Base-by-base conservation (phyloP, 2,113 vertebrate species). In the Pelecanus crispus region DNA sequence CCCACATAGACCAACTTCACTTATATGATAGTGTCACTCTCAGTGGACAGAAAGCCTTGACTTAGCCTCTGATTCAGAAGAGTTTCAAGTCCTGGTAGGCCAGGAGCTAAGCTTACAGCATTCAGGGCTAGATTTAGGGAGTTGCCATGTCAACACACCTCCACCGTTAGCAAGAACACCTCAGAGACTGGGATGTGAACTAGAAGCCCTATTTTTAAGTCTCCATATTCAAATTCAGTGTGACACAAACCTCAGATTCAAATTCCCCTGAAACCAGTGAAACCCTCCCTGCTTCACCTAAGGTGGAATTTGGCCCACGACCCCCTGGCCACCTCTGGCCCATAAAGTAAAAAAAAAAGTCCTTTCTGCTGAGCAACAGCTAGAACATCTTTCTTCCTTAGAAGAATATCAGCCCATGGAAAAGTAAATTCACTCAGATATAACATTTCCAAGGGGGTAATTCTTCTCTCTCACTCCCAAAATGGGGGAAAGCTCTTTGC, bases 91-190 rank as follows among this genome's bases (percentile, higher is more conserved):
- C 85, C 91, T 90, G 63, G 89, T 91, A 94, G 87, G 49, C 89
- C 97, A 96, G 87, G 50, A 95, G 75, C 78, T 86, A 55, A 90
- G 91, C 92, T 95, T 91, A 86, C 74, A 94, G 59, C 63, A 83
- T 90, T 81, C 89, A 90, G 81, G 92, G 89, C 91, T 94, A 92
- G 91, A 96, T 94, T 95, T 97, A 95, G 92, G 94, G 70, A 96
- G 96, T 96, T 96, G 95, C 92, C 94, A 97, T 96, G 95, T 97
- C 96, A 97, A 95, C 95, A 95, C 94, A 96, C 94, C 94, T 94
- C 94, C 95, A 96, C 66, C 49, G 68, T 87, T 94, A 94, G 61
- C 95, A 95, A 45, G 95, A 96, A 94, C 95, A 96, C 95, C 96
- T 96, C 94, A 96, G 90, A 96, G 95, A 96, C 65, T 86, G 91